These are phyloP conservation scores for Drosophila meridiana DNA, from an alignment of 2,888 invertebrate genomes.

Conservation along the genomic window DNA sequence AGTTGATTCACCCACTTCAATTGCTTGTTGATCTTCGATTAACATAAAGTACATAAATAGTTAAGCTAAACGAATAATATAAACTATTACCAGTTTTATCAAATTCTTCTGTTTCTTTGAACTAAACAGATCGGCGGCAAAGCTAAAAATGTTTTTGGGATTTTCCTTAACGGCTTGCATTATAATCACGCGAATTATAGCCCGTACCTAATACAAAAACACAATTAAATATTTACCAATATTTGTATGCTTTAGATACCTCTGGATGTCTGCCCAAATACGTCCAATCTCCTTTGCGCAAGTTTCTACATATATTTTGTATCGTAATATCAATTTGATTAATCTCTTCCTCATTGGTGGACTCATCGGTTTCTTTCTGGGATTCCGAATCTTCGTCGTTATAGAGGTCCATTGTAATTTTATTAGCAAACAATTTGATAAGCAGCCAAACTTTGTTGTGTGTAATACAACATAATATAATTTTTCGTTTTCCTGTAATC, in stretches of 20 bases:
- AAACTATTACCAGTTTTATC: conserved; percentile 28
- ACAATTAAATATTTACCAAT: background rate
- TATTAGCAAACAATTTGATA: background rate
- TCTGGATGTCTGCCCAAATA: conserved; percentile 59
- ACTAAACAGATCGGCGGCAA: conserved; percentile 45
- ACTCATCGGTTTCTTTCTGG: background rate
- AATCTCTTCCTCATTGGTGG: conserved; percentile 11
- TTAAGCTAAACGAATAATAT: background rate
- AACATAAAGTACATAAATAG: background rate
- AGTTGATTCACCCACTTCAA: conserved; percentile 57
- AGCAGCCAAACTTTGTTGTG: background rate
- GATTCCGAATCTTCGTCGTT: background rate
- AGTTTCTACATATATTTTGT: conserved; percentile 32
- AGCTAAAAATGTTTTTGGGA: conserved; percentile 36
- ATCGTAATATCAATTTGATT: conserved; percentile 42
- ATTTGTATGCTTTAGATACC: conserved; percentile 16
- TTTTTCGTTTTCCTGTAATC: background rate
- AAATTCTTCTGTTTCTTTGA: conserved; percentile 19
- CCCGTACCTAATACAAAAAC: conserved; percentile 35
- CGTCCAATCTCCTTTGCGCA: conserved; percentile 59
- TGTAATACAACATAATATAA: background rate
- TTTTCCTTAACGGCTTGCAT: conserved; percentile 36
- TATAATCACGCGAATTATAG: conserved; percentile 59
- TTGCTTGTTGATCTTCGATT: conserved; percentile 56
- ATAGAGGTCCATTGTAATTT: conserved; percentile 27